Conservation (phyloP, 2,888 invertebrate species). For the Hipparchia sbordonii region DNA sequence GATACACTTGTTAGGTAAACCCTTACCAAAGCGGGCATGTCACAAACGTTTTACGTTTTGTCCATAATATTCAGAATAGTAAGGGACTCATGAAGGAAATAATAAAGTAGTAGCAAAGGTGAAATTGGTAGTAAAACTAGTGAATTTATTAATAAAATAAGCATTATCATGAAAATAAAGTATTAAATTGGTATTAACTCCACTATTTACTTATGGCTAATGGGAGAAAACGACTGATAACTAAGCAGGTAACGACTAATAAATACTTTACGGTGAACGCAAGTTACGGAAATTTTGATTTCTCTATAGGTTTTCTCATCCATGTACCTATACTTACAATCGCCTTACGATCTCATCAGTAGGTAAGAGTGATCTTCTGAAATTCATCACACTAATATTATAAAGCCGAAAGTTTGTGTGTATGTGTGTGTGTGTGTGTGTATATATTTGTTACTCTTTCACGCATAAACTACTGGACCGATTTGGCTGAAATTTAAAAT, state of each 20-base stretch:
- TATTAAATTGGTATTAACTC: constrained; percentile 3
- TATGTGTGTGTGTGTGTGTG: too few species aligned
- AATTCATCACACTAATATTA: too few species aligned
- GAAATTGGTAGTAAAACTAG: constrained; percentile 18
- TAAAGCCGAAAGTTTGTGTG: too few species aligned
- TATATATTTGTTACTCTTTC: too few species aligned
- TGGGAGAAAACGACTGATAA: constrained; percentile 11
- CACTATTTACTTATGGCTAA: background rate
- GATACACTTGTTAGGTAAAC: constrained; percentile 25
- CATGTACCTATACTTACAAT: too few species aligned
- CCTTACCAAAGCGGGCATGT: constrained; percentile 22
- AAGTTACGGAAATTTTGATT: constrained; percentile 9
- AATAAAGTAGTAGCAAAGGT: constrained; percentile 21
- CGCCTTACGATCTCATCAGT: too few species aligned
- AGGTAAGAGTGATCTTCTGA: too few species aligned
- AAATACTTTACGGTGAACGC: constrained; percentile 4
- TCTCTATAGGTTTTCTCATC: too few species aligned
- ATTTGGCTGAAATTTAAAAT: too few species aligned
- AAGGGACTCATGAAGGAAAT: constrained; percentile 19
- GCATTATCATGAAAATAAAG: constrained; percentile 4
- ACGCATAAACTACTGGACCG: too few species aligned
- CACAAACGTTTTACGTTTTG: constrained; percentile 27
- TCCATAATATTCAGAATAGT: constrained; percentile 8
- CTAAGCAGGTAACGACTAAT: background rate
- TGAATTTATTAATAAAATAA: constrained; percentile 18